Base-by-base conservation (phyloP, 2,888 invertebrate genomes). In the Polyommatus iphigenia region DNA sequence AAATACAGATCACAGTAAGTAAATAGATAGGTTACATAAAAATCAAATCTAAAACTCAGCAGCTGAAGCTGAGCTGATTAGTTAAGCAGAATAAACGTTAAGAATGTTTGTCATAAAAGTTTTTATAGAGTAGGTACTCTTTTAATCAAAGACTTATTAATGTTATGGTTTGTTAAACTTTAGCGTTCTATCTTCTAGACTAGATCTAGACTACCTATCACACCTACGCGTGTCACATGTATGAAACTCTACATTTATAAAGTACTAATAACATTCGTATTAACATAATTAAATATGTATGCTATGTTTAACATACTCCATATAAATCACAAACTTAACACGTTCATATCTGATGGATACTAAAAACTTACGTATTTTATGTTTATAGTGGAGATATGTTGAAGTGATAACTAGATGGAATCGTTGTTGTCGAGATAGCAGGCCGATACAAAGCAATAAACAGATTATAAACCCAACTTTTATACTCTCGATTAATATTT, bases 341-440 rank as follows among this genome's bases (percentile, higher is more conserved):
- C 41, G 46, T 41, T 46, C 41, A 73, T 41, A 73, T 73, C 73
- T 15, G 73, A 73, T 73, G 15, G 46, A 46, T 46, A 73, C 41
- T 73, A 46, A 73, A 72, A 73, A 20, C n/a, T 20, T 67, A 29
- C 62, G 62, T 67, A 67, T 67, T 29, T 41, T 73, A 73, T 73
- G 67, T 73, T 73, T 73, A 72, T 73, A 73, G 73, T 46, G 46
- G 10, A 73, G 46, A 73, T 73, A 41, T 20, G 73, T 73, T n/a
- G 20, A 20, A 46, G 24, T 46, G 73, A 73, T 73, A 73, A 46
- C 10, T 20, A 20, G 73, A 46, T 20, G 20, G 20, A 24, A 46
- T 73, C 73, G 73, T 41, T 46, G 46, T n/a, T n/a, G 6, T 6
- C 10, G 20, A 73, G 41, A 41, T 41, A 73, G 15, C 20, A 6